Conservation (phyloP, 2,888 invertebrate species). For the Caenorhabditis plicata region DNA sequence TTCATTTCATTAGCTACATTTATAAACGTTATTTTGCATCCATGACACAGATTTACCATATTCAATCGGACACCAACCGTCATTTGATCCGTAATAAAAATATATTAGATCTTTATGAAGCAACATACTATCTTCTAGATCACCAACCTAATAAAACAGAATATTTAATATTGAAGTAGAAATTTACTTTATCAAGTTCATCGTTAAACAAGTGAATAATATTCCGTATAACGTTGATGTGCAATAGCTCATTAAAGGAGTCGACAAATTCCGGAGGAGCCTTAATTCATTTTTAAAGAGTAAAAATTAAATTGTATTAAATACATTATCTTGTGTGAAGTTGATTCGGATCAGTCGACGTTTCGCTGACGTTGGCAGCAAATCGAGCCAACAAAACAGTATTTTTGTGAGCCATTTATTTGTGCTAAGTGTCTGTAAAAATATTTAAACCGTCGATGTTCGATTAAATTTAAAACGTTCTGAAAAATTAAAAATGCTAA, state of each 20-base stretch:
- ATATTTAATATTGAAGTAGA: neutral
- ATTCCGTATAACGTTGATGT: slow-evolving; percentile 51
- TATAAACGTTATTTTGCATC: neutral
- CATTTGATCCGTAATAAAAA: slow-evolving; percentile 48
- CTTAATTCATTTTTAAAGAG: slow-evolving; percentile 4
- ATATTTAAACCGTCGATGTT: too few relatives aligned
- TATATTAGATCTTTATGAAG: slow-evolving; percentile 35
- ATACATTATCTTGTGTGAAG: slow-evolving; percentile 16
- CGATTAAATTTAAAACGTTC: too few relatives aligned
- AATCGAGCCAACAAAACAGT: slow-evolving; percentile 46
- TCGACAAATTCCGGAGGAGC: slow-evolving; percentile 32
- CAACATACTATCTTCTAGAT: slow-evolving; percentile 34
- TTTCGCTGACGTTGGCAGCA: slow-evolving; percentile 39
- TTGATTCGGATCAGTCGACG: slow-evolving; percentile 36
- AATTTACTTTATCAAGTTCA: slow-evolving; percentile 41
- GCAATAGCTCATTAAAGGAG: slow-evolving; percentile 40
- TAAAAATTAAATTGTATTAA: neutral
- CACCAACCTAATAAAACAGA: slow-evolving; percentile 18
- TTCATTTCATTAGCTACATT: slow-evolving; percentile 29
- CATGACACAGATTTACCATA: slow-evolving; percentile 23
- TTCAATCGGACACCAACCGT: slow-evolving; percentile 52
- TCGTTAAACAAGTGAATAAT: slow-evolving; percentile 49
- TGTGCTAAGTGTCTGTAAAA: slow-evolving; percentile 39
- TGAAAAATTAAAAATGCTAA: too few relatives aligned
- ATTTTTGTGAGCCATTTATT: slow-evolving; percentile 51